phyloP scores from a whole-genome alignment of 1,140 invertebrate species.

The Macrocentrus cingulum region DNA sequence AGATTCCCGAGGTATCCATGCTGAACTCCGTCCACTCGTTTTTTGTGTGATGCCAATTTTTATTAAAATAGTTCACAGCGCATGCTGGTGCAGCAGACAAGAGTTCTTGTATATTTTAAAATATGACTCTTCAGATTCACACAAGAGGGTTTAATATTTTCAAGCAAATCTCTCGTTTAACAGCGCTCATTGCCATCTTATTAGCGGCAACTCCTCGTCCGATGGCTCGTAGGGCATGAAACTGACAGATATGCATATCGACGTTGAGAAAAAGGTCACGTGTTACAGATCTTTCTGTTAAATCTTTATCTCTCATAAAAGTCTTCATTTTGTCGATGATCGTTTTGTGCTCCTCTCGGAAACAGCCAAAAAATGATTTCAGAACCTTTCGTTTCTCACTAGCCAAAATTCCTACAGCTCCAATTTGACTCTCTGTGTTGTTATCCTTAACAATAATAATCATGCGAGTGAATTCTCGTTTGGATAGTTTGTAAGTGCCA shows the following conservation, averaged over 20 bases:
- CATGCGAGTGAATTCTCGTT: conserved; percentile 9
- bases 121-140: conserved; percentile 11
- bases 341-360: background rate
- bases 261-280: conserved; percentile 14
- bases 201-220: conserved; percentile 12
- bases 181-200: conserved; percentile 15
- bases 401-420: conserved; percentile 10
- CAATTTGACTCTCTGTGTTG: conserved; percentile 12
- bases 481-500: conserved; percentile 19
- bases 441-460: conserved; percentile 2
- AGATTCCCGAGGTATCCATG: conserved; percentile 26
- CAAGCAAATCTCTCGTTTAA: conserved; percentile 6
- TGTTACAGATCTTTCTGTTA: conserved; percentile 10
- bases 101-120: too few relatives aligned
- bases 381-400: conserved; percentile 11
- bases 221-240: conserved; percentile 22
- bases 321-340: background rate
- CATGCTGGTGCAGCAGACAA: conserved; percentile 7
- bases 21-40: conserved; percentile 21
- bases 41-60: conserved; percentile 28
- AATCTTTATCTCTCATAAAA: conserved; percentile 21
- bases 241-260: conserved; percentile 22
- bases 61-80: conserved; percentile 25
- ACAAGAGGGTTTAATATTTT: conserved; percentile 18
- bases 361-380: conserved; percentile 15